Evolutionary conservation across 2,113 vertebrate genomes (phyloP).

Genomic region (Geococcyx californianus): DNA sequence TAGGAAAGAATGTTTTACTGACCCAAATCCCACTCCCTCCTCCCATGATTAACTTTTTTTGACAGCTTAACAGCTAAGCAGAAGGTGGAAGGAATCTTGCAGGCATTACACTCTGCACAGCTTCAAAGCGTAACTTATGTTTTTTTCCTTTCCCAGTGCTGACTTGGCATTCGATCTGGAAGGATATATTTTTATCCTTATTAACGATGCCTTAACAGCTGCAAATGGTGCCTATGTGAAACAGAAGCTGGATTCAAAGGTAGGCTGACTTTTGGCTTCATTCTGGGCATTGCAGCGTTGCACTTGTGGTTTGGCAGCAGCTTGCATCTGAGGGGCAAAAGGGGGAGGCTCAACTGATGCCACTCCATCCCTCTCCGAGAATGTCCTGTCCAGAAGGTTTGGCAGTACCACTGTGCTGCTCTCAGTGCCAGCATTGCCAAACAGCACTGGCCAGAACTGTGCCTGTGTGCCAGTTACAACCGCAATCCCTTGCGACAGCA

Average conservation of each 20-base stretch:
- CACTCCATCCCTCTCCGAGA: neutral
- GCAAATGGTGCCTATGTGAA: conserved; percentile 93
- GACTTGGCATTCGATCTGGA: conserved; percentile 93
- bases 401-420: accelerated
- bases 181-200: conserved; percentile 90
- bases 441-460: accelerated
- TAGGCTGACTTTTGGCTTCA: conserved; percentile 16
- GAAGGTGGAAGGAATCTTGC: neutral
- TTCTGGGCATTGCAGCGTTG: neutral
- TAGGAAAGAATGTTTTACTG: neutral
- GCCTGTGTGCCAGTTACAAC: accelerated
- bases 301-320: neutral
- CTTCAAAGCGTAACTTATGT: neutral
- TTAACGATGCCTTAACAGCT: conserved; percentile 93
- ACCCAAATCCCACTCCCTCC: neutral
- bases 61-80: neutral
- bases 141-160: conserved; percentile 68
- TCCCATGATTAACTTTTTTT: neutral
- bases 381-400: neutral
- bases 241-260: conserved; percentile 96
- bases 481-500: neutral
- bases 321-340: accelerated
- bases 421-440: neutral
- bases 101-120: accelerated
- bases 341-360: accelerated